Percentiles rank a stretch among this genome's conserved stretches.
Conservation (phyloP, 92 coral and sea anemone species). For the Plumapathes pennacea region DNA sequence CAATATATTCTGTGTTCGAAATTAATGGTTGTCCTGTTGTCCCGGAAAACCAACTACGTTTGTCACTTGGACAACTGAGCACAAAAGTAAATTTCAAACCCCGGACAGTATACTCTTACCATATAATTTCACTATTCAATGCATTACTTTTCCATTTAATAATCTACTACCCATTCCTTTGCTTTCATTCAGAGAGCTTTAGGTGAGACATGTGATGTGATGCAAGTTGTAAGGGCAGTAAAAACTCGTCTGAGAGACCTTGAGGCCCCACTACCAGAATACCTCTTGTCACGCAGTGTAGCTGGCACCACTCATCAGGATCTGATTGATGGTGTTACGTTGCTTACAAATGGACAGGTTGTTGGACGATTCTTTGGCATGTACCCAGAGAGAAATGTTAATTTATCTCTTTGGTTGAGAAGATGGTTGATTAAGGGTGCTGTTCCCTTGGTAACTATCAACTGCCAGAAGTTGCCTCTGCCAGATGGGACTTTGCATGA, state of each 20-base stretch:
- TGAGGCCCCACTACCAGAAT: constrained; percentile 62
- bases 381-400: constrained; percentile 60
- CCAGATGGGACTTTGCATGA: constrained; percentile 67
- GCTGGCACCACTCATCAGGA: constrained; percentile 71
- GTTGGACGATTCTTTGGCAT: constrained; percentile 64
- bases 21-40: too few relatives aligned
- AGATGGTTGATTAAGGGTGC: constrained; percentile 62
- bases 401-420: constrained; percentile 58
- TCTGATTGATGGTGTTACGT: constrained; percentile 53
- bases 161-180: not conserved
- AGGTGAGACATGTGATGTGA: constrained; percentile 15
- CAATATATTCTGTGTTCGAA: too few relatives aligned
- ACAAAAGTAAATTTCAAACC: too few relatives aligned
- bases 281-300: constrained; percentile 67
- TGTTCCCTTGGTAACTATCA: constrained; percentile 65
- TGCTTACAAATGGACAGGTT: constrained; percentile 41
- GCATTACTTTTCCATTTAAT: too few relatives aligned
- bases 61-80: too few relatives aligned
- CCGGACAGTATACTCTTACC: too few relatives aligned
- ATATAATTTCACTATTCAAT: too few relatives aligned
- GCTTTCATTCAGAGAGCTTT: constrained; percentile 15
- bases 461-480: constrained; percentile 53
- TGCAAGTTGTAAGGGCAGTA: constrained; percentile 41
- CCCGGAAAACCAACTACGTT: too few relatives aligned
- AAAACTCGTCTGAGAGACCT: constrained; percentile 61